These are phyloP conservation scores for Equus przewalskii DNA, from an alignment of 2,113 vertebrate species.

Conservation along the genomic window DNA sequence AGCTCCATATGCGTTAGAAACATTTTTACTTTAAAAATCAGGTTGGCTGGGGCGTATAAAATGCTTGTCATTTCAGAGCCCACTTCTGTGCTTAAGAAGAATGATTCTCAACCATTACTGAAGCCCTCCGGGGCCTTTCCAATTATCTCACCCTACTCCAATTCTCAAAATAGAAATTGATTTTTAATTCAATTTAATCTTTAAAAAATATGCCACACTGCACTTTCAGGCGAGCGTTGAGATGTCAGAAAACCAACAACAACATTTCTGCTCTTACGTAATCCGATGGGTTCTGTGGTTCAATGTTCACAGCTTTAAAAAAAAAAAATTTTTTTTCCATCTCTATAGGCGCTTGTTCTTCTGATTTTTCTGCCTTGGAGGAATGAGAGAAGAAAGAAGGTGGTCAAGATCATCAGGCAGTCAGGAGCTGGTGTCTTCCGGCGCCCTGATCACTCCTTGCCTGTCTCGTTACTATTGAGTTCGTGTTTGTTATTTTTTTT, in stretches of 20 bases:
- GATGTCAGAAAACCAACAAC: slow-evolving; percentile 50
- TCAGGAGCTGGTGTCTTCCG: not conserved
- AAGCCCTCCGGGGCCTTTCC: slow-evolving; percentile 30
- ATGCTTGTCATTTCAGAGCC: not conserved
- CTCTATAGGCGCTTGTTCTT: not conserved
- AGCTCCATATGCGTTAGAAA: not conserved
- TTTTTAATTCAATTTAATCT: slow-evolving; percentile 63
- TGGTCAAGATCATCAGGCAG: not conserved
- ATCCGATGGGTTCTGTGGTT: not conserved
- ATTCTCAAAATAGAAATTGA: slow-evolving; percentile 65
- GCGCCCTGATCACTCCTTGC: not conserved
- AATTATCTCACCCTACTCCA: slow-evolving; percentile 48
- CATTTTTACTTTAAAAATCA: slow-evolving; percentile 36
- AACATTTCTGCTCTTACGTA: not conserved
- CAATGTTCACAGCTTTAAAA: not conserved
- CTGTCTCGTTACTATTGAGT: not conserved
- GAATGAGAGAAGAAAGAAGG: not conserved
- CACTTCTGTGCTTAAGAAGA: slow-evolving; percentile 42
- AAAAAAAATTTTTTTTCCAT: not conserved
- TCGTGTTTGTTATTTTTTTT: not conserved
- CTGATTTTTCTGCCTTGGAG: not conserved
- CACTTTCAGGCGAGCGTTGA: slow-evolving; percentile 5
- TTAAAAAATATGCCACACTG: slow-evolving; percentile 50
- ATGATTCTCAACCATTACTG: not conserved
- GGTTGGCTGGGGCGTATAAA: not conserved